Base-by-base conservation (phyloP, 37 sponge, comb jelly and placozoan genomes). In the Chondrilla cf. caribensis region DNA sequence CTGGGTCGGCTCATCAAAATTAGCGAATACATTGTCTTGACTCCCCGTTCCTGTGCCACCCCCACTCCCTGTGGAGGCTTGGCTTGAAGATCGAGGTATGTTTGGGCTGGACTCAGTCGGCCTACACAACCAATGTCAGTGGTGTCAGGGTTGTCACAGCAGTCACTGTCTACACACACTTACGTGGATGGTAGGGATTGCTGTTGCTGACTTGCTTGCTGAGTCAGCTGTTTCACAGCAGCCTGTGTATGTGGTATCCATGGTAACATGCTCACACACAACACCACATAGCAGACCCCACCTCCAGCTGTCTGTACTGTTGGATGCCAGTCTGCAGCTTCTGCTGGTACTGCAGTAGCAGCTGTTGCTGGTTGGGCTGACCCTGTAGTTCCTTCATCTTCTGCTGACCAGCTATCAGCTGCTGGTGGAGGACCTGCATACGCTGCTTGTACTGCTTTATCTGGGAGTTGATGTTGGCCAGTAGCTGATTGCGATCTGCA, bases 301-400 rank as follows among this genome's bases (percentile, higher is more conserved):
- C 67, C 39, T 67, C 67, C 31, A 68, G 55, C 82, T 68, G 82
- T 40, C 68, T 67, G 67, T 67, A 40, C 64, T 80, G 81, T 59
- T 80, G 62, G 9, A 80, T 73, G 0, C 83, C 82, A 28, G 79
- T 81, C 28, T 88, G 89, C 55, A 89, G 86, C 24, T 83, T 47
- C 79, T 39, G 76, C 9, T 92, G 93, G 68, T 92, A 92, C 81
- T 92, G 93, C 32, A 62, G 39, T 28, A 84, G 83, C 88, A 88
- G 79, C 40, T 86, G 87, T 29, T 79, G 78, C 55, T 92, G 86
- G 58, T 65, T 55, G 1, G 92, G 92, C 60, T 92, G 89, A 1
- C 24, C 76, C 78, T 92, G 86, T 0, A 92, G 79, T 81, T 92
- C 93, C 84, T 86, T 88, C 79, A 92, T 78, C 57, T 92, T 89